phyloP scores from a whole-genome alignment of 2,113 vertebrate species.

The Carassius carassius region DNA sequence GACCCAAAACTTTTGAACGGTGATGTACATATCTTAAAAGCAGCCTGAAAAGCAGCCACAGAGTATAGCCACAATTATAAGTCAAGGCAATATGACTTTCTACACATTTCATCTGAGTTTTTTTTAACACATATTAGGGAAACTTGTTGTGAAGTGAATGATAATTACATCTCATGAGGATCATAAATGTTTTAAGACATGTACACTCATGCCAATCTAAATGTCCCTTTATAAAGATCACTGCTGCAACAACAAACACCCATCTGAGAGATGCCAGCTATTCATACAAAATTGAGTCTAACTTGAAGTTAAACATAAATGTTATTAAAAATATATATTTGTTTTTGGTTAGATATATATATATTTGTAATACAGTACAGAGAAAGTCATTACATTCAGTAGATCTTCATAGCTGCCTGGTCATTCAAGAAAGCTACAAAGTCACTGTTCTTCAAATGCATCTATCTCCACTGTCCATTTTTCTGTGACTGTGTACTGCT shows the following conservation, averaged over 20 bases:
- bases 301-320: not conserved
- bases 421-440: slow-evolving; percentile 47
- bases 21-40: not conserved
- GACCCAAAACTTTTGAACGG: too few species aligned
- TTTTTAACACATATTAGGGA: not conserved
- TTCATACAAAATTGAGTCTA: slow-evolving; percentile 1
- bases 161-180: not conserved
- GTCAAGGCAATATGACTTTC: slow-evolving; percentile 49
- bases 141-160: not conserved
- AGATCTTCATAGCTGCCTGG: slow-evolving; percentile 65
- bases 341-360: not conserved
- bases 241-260: slow-evolving; percentile 39
- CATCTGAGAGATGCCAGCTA: slow-evolving; percentile 7
- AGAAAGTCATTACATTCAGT: slow-evolving; percentile 55
- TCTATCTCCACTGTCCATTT: slow-evolving; percentile 28
- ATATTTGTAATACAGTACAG: not conserved
- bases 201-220: slow-evolving; percentile 35
- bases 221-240: slow-evolving; percentile 47
- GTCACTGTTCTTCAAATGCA: not conserved
- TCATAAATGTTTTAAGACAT: slow-evolving; percentile 46
- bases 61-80: slow-evolving; percentile 10
- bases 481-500: not conserved
- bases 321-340: not conserved
- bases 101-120: not conserved
- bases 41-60: slow-evolving; percentile 22